Conservation (phyloP, 2,113 vertebrate species). For the Sebastes fasciatus region DNA sequence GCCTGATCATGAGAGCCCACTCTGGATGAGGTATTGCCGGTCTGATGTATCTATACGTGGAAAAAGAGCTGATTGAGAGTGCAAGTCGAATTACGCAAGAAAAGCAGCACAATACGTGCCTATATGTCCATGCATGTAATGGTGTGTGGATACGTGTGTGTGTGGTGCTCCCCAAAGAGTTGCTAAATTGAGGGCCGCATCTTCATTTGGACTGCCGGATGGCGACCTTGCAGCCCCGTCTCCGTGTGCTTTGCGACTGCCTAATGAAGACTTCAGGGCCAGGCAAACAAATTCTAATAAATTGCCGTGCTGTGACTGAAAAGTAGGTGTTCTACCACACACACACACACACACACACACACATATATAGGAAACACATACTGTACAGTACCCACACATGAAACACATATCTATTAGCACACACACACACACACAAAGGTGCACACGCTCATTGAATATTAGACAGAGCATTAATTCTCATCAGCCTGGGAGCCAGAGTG, state of each 20-base stretch:
- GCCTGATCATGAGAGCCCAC: too few relatives aligned
- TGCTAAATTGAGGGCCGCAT: conserved; percentile 67
- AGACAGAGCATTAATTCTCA: conserved; percentile 77
- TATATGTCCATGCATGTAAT: conserved; percentile 20
- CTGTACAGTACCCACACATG: neutral
- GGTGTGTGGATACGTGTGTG: conserved; percentile 9
- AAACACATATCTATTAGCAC: conserved; percentile 6
- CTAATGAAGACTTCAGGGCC: conserved; percentile 85
- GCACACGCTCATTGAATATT: conserved; percentile 63
- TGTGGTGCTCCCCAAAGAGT: conserved; percentile 61
- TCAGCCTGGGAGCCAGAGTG: conserved; percentile 58
- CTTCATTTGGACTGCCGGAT: conserved; percentile 68
- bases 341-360: conserved; percentile 20
- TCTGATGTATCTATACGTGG: neutral
- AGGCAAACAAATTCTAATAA: conserved; percentile 83
- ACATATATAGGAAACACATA: conserved; percentile 1
- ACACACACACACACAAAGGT: conserved; percentile 1
- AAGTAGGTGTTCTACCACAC: conserved; percentile 65
- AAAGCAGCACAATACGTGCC: neutral
- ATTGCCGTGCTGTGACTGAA: conserved; percentile 75
- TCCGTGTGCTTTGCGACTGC: conserved; percentile 62
- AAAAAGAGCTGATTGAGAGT: conserved; percentile 10
- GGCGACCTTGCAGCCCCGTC: conserved; percentile 74
- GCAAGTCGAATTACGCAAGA: neutral
- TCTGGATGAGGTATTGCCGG: too few relatives aligned